Conservation (phyloP, 2,113 vertebrate species). For the Sclerurus mexicanus region DNA sequence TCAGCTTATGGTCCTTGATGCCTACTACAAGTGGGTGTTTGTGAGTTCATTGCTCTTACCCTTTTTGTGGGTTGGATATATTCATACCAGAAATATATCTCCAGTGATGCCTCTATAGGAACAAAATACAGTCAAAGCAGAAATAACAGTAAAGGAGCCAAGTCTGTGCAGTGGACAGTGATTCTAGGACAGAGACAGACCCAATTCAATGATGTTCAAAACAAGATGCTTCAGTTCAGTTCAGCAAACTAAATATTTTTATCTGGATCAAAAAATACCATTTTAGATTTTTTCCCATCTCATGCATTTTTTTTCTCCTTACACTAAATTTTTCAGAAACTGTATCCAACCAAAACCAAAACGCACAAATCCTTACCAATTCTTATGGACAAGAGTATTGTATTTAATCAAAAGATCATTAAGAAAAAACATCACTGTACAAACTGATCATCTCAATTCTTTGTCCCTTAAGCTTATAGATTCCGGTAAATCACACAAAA, state of each 20-base stretch:
- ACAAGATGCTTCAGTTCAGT: background rate
- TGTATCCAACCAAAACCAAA: background rate
- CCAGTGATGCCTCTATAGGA: background rate
- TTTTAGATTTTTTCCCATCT: background rate
- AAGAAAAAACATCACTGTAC: background rate
- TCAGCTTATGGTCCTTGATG: background rate
- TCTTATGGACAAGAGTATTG: background rate
- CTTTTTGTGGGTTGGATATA: background rate
- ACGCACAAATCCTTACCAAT: background rate
- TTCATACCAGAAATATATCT: background rate
- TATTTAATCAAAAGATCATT: background rate
- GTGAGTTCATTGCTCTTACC: background rate
- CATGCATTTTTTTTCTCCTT: background rate
- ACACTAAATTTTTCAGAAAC: background rate
- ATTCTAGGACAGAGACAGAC: background rate
- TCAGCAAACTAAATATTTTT: background rate
- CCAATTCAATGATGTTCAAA: background rate
- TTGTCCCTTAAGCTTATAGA: background rate
- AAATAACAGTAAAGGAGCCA: background rate
- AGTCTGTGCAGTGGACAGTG: background rate
- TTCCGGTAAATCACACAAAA: background rate
- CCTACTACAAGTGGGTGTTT: background rate
- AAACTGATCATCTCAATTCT: background rate
- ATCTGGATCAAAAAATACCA: background rate
- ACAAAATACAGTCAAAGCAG: background rate